Evolutionary conservation across 64 coral and sea anemone species (phyloP).

Genomic region (Stichodactyla helianthus): DNA sequence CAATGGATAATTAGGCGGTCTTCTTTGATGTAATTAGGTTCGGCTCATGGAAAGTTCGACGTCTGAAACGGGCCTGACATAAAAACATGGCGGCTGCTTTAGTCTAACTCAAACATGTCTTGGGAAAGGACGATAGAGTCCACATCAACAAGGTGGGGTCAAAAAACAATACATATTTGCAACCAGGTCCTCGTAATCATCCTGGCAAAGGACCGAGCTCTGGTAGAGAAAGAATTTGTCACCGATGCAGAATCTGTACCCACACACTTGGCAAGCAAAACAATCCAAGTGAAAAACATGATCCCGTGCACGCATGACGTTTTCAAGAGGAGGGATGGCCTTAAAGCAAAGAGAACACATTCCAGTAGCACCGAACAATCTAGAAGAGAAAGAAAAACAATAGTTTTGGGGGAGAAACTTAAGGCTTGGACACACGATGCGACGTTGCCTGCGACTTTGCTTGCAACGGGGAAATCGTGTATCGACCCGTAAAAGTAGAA

Average conservation of each 20-base stretch:
- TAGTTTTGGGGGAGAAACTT: not conserved
- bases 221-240: slow-evolving; percentile 81
- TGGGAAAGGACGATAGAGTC: not conserved
- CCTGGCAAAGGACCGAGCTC: slow-evolving; percentile 66
- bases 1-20: too few species aligned
- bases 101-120: too few species aligned
- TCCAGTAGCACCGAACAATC: slow-evolving; percentile 71
- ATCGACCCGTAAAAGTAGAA: not conserved
- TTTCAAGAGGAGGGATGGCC: slow-evolving; percentile 80
- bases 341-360: slow-evolving; percentile 72
- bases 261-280: slow-evolving; percentile 81
- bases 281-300: slow-evolving; percentile 80
- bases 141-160: not conserved
- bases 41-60: too few species aligned
- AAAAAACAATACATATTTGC: not conserved
- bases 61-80: too few species aligned
- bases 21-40: too few species aligned
- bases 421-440: too few species aligned
- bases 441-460: too few species aligned
- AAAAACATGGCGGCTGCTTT: too few species aligned
- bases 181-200: slow-evolving; percentile 62
- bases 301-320: slow-evolving; percentile 77
- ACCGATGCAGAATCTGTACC: slow-evolving; percentile 76
- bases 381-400: slow-evolving; percentile 32
- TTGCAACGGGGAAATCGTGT: too few species aligned